These are phyloP conservation scores for Listronotus oregonensis DNA, from an alignment of 1,140 invertebrate genomes.

Conservation along the genomic window DNA sequence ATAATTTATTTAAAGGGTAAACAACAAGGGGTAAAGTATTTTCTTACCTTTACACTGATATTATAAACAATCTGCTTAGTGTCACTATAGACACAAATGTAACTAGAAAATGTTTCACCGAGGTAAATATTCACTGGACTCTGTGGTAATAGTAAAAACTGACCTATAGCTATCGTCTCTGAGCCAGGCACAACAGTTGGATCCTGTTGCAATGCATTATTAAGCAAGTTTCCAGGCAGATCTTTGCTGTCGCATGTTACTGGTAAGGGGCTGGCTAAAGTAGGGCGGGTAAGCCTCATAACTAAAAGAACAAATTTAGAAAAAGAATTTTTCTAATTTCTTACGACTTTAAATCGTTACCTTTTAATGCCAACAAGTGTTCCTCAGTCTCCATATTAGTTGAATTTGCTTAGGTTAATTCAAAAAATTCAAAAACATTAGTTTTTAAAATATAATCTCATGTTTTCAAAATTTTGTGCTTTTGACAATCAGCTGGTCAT, in stretches of 20 bases:
- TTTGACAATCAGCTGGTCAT: too few relatives aligned
- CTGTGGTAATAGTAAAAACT: conserved; percentile 91
- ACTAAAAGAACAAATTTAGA: conserved; percentile 63
- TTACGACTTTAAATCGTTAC: conserved; percentile 33
- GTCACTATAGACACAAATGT: conserved; percentile 96
- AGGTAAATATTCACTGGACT: conserved; percentile 86
- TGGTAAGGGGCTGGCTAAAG: conserved; percentile 77
- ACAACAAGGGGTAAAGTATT: too few relatives aligned
- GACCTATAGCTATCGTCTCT: conserved; percentile 82
- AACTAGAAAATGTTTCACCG: conserved; percentile 97
- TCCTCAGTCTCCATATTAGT: conserved; percentile 46
- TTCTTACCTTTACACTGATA: conserved; percentile 76
- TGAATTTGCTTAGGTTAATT: too few relatives aligned
- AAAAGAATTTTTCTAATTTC: background rate
- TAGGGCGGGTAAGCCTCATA: conserved; percentile 91
- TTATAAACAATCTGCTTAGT: conserved; percentile 80
- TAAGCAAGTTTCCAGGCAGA: conserved; percentile 78
- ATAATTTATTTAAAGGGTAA: too few relatives aligned
- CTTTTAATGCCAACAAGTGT: conserved; percentile 52
- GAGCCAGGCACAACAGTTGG: conserved; percentile 76
- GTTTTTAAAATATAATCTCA: too few relatives aligned
- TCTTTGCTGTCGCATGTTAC: conserved; percentile 84
- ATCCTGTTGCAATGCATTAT: conserved; percentile 77
- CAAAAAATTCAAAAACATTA: too few relatives aligned
- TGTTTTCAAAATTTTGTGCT: too few relatives aligned